A percentile compares a stretch with the other conserved stretches of the same genome.
phyloP scores from a whole-genome alignment of 2,797 vertebrate species.

The Falco biarmicus region DNA sequence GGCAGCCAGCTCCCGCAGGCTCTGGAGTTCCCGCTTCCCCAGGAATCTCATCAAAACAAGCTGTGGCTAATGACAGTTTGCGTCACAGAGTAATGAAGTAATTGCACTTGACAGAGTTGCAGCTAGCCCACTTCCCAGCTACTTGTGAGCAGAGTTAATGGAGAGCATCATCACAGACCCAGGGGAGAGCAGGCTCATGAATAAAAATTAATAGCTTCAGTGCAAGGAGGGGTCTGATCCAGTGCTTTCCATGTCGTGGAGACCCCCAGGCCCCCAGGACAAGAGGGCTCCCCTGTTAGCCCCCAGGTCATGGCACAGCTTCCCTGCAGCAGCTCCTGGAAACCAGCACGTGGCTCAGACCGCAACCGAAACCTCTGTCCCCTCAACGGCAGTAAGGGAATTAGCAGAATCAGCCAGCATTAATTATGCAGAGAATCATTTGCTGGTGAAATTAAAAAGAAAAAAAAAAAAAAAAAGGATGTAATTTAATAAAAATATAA shows the following conservation, averaged over 20 bases:
- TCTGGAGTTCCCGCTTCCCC: not conserved
- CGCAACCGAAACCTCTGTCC: not conserved
- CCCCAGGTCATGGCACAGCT: rapidly evolving
- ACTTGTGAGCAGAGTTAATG: not conserved
- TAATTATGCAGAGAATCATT: constrained; percentile 41
- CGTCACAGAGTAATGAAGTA: not conserved
- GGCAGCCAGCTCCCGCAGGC: not conserved
- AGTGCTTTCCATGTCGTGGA: too few species aligned
- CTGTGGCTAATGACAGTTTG: not conserved
- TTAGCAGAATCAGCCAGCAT: not conserved
- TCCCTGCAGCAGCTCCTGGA: not conserved
- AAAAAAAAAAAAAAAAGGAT: not conserved
- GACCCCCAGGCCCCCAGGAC: too few species aligned
- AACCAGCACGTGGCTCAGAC: not conserved
- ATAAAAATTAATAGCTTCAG: not conserved
- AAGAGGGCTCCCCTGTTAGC: not conserved
- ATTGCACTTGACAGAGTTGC: not conserved
- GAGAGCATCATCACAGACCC: not conserved
- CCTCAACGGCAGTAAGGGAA: not conserved
- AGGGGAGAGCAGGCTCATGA: not conserved
- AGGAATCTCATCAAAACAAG: not conserved
- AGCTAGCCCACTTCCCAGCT: not conserved
- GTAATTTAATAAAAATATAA: constrained; percentile 55
- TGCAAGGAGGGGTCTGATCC: not conserved
- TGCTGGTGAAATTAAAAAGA: not conserved